Evolutionary conservation across 2,113 vertebrate species (phyloP), one percentile per base, ranked within the genome.

Genomic region (Ptilonorhynchus violaceus): DNA sequence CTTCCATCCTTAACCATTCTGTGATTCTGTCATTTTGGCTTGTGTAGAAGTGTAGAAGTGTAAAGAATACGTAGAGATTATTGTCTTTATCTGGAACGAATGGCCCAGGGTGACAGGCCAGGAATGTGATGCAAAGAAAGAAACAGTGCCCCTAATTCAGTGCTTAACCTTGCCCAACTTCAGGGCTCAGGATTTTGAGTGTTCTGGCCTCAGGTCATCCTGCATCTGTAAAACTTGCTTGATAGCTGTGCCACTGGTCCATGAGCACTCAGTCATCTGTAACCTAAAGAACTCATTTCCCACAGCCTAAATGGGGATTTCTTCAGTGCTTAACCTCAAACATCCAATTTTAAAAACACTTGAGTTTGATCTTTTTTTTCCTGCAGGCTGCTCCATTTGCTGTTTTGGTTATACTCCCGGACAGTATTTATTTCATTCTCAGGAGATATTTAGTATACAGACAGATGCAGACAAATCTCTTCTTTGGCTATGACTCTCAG

Each of bases 281-380:
- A 85, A 68, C 44, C 44, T 37, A 47, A 79, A 85, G 52, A 81
- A 89, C 25, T 85, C 15, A 76, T 82, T 90, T 94, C 70, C 66
- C 41, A 35, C 49, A 49, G n/a, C 41, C 67, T 92, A 69, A 91
- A 82, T 44, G 24, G 27, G 28, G 64, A 91, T 88, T 92, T 92
- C 56, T 89, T 85, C 58, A 67, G 78, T 66, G 72, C 62, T 91
- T 95, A 87, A 91, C 56, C 52, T 96, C 81, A 81, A 91, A 87
- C 41, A 72, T 27, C 33, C 55, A 72, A 58, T 96, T 93, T 55
- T 76, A 59, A 91, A 92, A 89, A 55, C 60, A 74, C 52, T 75
- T 35, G 35, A 87, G n/a, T 58, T 21, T 78, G 46, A 28, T 78
- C 5, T 47, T 79, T 91, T 92, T 69, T 78, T 60, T 44, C 70